Conservation (phyloP, 1,140 invertebrate genomes). For the Bombyx mandarina region DNA sequence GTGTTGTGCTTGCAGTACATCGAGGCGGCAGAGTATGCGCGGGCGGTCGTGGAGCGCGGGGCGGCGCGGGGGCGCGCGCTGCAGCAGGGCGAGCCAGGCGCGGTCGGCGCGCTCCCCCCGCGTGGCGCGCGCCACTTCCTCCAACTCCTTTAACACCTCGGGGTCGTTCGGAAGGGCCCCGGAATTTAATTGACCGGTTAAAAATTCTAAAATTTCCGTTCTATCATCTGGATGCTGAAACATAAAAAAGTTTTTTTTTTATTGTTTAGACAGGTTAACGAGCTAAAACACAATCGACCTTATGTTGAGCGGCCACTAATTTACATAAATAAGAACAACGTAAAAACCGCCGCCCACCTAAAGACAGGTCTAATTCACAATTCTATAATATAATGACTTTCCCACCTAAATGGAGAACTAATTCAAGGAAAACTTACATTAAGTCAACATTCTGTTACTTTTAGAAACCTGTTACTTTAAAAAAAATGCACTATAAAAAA, state of each 20-base stretch:
- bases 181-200: slow-evolving; percentile 36
- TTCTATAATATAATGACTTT: too few relatives aligned
- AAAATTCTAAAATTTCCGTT: slow-evolving; percentile 48
- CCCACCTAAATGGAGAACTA: too few relatives aligned
- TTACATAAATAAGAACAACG: too few relatives aligned
- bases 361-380: too few relatives aligned
- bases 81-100: slow-evolving; percentile 33
- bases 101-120: slow-evolving; percentile 38
- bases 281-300: too few relatives aligned
- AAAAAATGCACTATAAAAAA: too few relatives aligned
- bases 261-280: too few relatives aligned
- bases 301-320: too few relatives aligned
- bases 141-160: slow-evolving; percentile 31
- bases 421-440: too few relatives aligned
- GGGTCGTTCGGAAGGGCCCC: slow-evolving; percentile 43
- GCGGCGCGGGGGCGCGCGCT: slow-evolving; percentile 19
- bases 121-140: slow-evolving; percentile 20
- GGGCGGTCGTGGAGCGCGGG: slow-evolving; percentile 28
- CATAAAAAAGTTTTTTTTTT: background rate
- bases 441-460: too few relatives aligned
- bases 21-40: slow-evolving; percentile 40
- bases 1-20: slow-evolving; percentile 27
- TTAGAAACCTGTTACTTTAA: too few relatives aligned
- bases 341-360: too few relatives aligned
- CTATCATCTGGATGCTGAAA: slow-evolving; percentile 36